Evolutionary conservation across 2,888 invertebrate species (phyloP).

Genomic region (Achlya flavicornis): DNA sequence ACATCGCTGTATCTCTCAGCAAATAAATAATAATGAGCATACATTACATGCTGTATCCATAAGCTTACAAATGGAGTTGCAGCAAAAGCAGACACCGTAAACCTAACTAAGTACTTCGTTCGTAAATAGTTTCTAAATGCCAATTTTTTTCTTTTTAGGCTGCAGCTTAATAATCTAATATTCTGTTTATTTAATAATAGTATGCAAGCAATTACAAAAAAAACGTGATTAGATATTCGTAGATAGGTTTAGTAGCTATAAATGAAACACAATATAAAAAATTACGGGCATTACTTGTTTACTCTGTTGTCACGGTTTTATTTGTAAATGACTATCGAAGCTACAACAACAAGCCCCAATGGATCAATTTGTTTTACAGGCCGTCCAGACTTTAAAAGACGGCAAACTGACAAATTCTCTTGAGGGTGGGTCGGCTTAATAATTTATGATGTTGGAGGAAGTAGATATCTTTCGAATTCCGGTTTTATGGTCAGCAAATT

Average conservation of each 20-base stretch:
- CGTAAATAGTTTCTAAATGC: too few species aligned
- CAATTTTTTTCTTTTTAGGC: too few species aligned
- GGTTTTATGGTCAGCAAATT: neutral
- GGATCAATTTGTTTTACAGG: slow-evolving; percentile 67
- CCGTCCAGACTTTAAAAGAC: slow-evolving; percentile 65
- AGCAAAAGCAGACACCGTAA: too few species aligned
- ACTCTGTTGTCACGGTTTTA: slow-evolving; percentile 38
- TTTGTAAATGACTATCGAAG: slow-evolving; percentile 60
- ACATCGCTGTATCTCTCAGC: slow-evolving; percentile 14
- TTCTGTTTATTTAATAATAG: too few species aligned
- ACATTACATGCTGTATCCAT: slow-evolving; percentile 8
- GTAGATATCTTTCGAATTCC: slow-evolving; percentile 15
- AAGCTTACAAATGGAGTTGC: too few species aligned
- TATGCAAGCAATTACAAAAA: too few species aligned
- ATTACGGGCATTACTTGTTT: slow-evolving; percentile 26
- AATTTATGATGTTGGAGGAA: slow-evolving; percentile 58
- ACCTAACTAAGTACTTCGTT: too few species aligned
- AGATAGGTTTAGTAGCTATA: neutral
- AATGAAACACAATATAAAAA: neutral
- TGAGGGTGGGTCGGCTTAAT: slow-evolving; percentile 53
- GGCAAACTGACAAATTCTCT: slow-evolving; percentile 60
- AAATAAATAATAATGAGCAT: slow-evolving; percentile 19
- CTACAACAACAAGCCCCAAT: slow-evolving; percentile 51
- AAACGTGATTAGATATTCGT: too few species aligned
- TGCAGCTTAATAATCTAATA: too few species aligned